Base-by-base conservation (phyloP, 2,113 vertebrate species). In the Carettochelys insculpta region DNA sequence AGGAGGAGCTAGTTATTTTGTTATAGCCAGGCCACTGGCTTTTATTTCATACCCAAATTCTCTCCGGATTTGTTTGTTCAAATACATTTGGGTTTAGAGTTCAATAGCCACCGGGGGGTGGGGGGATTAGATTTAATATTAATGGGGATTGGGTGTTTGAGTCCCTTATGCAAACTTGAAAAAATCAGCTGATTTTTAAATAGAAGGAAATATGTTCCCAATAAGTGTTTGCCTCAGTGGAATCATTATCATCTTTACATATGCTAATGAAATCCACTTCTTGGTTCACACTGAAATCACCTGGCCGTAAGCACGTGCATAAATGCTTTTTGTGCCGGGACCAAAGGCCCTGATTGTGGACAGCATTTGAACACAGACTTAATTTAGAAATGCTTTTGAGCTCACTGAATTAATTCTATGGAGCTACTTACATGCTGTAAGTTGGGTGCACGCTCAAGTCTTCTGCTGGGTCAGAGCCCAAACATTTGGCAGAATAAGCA, bases 401-500 rank as follows among this genome's bases (percentile, higher is more conserved):
- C 19, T 31, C 16, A 8, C 6, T 14, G 24, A 75, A 41, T 45
- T 45, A 75, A 41, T 45, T 45, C 20, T 45, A 68, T 12, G 71
- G 71, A 41, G 12, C 24, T 13, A 75, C 71, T 45, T 14, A 27
- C 24, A 45, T 22, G 11, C 25, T 25, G 27, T 75, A 43, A 45
- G 71, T 45, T 45, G 27, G 9, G n/a, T 17, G n/a, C 61, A 38
- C 38, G n/a, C 38, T 68, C 38, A 68, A 68, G n/a, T 11, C 20
- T 24, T 54, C 25, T 27, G 24, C 25, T 54, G 34, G 6, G 71
- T 56, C 34, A 83, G 77, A 29, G 20, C 5, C 6, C 81, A 19
- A 56, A 14, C 3, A 3, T 71, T 16, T 75, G 47, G 24, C 31
- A 73, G 19, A 41, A 1, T 2, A 83, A 1, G 1, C 4, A n/a